Evolutionary conservation across 2,797 vertebrate genomes (phyloP).

Genomic region (Paramormyrops hopkinsi): DNA sequence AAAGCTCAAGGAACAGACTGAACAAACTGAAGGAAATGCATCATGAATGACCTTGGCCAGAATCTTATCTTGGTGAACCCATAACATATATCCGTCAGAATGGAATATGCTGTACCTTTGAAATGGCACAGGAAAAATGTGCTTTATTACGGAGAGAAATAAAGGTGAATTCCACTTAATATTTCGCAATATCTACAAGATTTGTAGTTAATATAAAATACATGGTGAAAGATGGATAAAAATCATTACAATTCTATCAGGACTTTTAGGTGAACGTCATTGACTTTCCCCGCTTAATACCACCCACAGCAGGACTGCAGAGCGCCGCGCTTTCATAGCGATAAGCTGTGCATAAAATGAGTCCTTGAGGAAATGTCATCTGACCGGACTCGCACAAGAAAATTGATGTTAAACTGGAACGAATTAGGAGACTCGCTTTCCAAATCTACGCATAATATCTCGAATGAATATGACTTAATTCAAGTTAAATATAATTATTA

Average conservation of each 20-base stretch:
- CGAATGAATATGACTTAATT: neutral
- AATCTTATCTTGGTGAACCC: neutral
- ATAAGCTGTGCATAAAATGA: neutral
- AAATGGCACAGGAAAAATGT: neutral
- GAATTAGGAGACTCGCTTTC: neutral
- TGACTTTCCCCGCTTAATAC: neutral
- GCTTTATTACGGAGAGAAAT: neutral
- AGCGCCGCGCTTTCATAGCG: neutral
- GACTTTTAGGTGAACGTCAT: neutral
- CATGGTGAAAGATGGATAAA: neutral
- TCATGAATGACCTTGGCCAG: neutral
- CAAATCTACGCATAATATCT: neutral
- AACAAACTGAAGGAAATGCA: neutral
- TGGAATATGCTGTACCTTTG: neutral
- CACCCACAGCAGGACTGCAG: neutral
- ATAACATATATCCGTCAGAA: neutral
- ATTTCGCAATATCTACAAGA: neutral
- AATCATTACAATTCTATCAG: neutral
- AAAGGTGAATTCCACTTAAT: neutral
- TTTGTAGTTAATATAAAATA: neutral
- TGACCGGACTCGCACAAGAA: neutral
- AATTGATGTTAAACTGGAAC: neutral
- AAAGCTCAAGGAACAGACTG: neutral
- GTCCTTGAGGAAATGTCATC: neutral
- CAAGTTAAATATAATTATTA: slow-evolving; percentile 6